Percentiles rank a stretch among this genome's conserved stretches.
Evolutionary conservation across 2,888 invertebrate species (phyloP).

Genomic region (Campaea margaritaria): DNA sequence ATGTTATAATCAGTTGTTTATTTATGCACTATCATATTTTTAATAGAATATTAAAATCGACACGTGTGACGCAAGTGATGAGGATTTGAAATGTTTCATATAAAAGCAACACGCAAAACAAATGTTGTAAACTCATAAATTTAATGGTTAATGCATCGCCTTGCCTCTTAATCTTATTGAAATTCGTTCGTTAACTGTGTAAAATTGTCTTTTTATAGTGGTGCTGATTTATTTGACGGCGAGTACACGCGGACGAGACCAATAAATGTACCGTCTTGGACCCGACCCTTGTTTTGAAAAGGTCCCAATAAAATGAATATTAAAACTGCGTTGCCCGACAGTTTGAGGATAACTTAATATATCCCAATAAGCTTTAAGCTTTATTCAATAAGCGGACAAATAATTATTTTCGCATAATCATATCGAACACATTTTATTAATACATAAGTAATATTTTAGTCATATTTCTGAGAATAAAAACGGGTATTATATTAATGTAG

Average conservation of each 20-base stretch:
- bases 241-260: constrained; percentile 68
- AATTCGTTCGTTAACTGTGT: constrained; percentile 70
- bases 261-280: constrained; percentile 73
- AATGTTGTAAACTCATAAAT: constrained; percentile 41
- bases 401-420: constrained; percentile 29
- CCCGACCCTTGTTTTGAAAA: constrained; percentile 72
- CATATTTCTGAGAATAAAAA: background rate
- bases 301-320: constrained; percentile 52
- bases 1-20: constrained; percentile 35
- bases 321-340: constrained; percentile 59
- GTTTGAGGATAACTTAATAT: constrained; percentile 56
- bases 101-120: constrained; percentile 42
- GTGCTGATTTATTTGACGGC: constrained; percentile 78
- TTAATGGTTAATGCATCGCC: constrained; percentile 42
- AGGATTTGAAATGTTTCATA: constrained; percentile 42
- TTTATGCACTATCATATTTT: constrained; percentile 37
- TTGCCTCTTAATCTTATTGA: constrained; percentile 69
- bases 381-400: constrained; percentile 30
- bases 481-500: background rate
- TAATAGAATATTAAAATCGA: constrained; percentile 41
- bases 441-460: too few relatives aligned
- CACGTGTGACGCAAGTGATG: constrained; percentile 34
- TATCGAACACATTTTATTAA: constrained; percentile 25
- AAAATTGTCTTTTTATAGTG: constrained; percentile 74
- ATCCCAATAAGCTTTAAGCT: constrained; percentile 37